phyloP scores from a whole-genome alignment of 1,140 invertebrate genomes.

The Pemphigus obesinymphae region DNA sequence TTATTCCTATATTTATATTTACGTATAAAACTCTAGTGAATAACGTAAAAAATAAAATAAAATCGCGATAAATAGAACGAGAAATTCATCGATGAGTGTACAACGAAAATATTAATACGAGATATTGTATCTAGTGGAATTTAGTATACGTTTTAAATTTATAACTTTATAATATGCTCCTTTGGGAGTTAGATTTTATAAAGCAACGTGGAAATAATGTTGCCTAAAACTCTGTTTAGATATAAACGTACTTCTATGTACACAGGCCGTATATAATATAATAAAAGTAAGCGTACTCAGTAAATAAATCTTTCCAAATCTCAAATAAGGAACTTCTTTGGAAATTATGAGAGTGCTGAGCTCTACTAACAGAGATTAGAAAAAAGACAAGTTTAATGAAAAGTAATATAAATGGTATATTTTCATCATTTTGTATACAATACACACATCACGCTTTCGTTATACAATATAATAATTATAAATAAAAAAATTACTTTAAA shows the following conservation, averaged over 20 bases:
- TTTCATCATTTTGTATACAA: too few species aligned
- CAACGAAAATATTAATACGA: background rate
- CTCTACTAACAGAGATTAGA: background rate
- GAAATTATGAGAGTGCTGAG: background rate
- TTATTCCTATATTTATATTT: too few species aligned
- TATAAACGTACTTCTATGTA: too few species aligned
- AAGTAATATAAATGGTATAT: background rate
- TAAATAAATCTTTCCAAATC: conserved; percentile 22
- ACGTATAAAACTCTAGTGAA: too few species aligned
- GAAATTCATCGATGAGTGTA: background rate
- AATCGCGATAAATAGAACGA: too few species aligned
- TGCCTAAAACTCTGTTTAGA: background rate
- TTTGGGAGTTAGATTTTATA: conserved; percentile 15
- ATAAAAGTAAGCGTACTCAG: background rate
- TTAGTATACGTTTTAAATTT: conserved; percentile 21
- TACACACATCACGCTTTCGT: too few species aligned
- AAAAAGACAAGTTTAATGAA: conserved; percentile 3
- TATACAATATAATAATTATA: too few species aligned
- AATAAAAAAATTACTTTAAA: too few species aligned
- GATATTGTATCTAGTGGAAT: background rate
- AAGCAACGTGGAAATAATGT: conserved; percentile 6
- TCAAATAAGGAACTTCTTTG: conserved; percentile 1
- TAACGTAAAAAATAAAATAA: too few species aligned
- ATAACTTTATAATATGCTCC: background rate
- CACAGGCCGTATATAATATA: conserved; percentile 10